Evolutionary conservation across 1,140 invertebrate genomes (phyloP).

Genomic region (Drosophila watanabei): DNA sequence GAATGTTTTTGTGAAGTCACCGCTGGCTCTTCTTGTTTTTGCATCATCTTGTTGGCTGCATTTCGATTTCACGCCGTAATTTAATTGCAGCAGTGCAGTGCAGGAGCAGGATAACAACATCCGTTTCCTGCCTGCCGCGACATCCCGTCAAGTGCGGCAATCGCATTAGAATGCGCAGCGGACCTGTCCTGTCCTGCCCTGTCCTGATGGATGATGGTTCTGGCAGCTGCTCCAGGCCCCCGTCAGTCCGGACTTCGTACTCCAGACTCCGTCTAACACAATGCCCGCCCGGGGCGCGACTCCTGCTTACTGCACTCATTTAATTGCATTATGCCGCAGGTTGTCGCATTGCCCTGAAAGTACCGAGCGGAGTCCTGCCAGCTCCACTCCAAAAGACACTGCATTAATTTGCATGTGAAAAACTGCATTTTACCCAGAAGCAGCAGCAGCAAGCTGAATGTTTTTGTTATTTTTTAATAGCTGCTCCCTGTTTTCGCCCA

Average conservation of each 20-base stretch:
- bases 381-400: conserved; percentile 55
- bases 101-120: conserved; percentile 56
- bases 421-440: conserved; percentile 38
- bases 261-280: conserved; percentile 31
- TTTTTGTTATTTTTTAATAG: conserved; percentile 39
- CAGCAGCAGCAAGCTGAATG: conserved; percentile 12
- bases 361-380: conserved; percentile 36
- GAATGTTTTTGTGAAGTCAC: conserved; percentile 34
- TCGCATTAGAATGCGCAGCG: conserved; percentile 78
- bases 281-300: conserved; percentile 30
- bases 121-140: conserved; percentile 69
- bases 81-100: conserved; percentile 65
- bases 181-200: conserved; percentile 7
- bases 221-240: conserved; percentile 8
- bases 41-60: conserved; percentile 43
- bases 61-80: conserved; percentile 73
- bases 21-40: conserved; percentile 18
- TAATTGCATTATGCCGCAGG: conserved; percentile 84
- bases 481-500: conserved; percentile 39
- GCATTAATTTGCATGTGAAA: conserved; percentile 81
- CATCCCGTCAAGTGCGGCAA: conserved; percentile 69
- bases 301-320: conserved; percentile 67
- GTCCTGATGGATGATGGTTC: conserved; percentile 57
- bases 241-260: neutral
- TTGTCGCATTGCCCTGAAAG: conserved; percentile 64